Percentiles rank a stretch among this genome's conserved stretches.
Conservation (phyloP, 2,797 vertebrate genomes). For the Phoxinus dragarum region DNA sequence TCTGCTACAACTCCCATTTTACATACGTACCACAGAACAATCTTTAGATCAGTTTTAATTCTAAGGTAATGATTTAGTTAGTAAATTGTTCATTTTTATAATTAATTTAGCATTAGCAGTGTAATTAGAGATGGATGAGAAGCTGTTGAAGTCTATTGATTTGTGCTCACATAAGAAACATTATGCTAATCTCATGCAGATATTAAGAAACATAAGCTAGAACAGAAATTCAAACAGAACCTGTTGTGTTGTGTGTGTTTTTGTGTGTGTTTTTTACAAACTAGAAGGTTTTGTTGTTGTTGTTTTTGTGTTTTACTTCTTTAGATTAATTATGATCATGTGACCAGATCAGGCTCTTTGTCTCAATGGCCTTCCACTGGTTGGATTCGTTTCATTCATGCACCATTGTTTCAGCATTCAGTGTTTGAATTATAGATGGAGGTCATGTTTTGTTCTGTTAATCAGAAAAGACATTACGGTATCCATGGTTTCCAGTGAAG, state of each 20-base stretch:
- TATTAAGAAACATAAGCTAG: neutral
- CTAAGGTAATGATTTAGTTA: neutral
- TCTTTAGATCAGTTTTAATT: neutral
- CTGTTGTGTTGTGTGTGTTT: neutral
- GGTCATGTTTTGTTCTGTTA: slow-evolving; percentile 54
- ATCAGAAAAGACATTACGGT: slow-evolving; percentile 44
- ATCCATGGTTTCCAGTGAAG: slow-evolving; percentile 60
- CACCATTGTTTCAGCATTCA: slow-evolving; percentile 20
- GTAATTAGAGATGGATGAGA: neutral
- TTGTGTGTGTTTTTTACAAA: neutral
- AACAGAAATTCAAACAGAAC: neutral
- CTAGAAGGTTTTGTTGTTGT: neutral
- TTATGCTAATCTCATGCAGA: slow-evolving; percentile 6
- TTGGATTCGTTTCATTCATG: neutral
- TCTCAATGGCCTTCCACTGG: neutral
- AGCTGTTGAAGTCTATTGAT: slow-evolving; percentile 7
- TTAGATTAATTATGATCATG: neutral
- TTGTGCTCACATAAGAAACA: neutral
- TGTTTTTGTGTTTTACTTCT: too few species aligned
- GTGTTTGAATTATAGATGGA: slow-evolving; percentile 46
- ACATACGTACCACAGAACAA: neutral
- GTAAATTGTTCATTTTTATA: neutral
- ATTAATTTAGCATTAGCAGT: neutral
- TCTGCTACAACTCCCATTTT: neutral
- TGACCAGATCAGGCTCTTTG: neutral